These are phyloP conservation scores for Pediacus dermestoides DNA, from an alignment of 2,888 invertebrate species.

Conservation along the genomic window DNA sequence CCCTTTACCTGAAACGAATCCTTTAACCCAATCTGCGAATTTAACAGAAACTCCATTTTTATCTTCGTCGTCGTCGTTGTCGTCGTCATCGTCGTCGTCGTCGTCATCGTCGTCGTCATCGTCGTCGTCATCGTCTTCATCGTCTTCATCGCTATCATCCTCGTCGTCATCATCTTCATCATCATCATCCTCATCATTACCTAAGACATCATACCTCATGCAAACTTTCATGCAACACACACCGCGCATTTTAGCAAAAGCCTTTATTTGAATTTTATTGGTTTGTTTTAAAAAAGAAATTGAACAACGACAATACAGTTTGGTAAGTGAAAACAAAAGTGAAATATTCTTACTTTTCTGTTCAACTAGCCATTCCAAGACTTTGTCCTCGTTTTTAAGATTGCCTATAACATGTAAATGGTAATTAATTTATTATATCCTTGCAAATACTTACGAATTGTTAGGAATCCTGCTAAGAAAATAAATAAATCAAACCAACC, in stretches of 20 bases:
- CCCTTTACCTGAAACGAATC: constrained; percentile 45
- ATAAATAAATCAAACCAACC: constrained; percentile 14
- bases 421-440: constrained; percentile 4
- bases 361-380: constrained; percentile 92
- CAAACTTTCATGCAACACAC: constrained; percentile 46
- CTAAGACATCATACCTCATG: constrained; percentile 50
- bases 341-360: constrained; percentile 90
- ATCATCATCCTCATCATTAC: constrained; percentile 47
- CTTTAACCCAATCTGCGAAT: constrained; percentile 39
- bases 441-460: constrained; percentile 19
- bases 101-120: constrained; percentile 48
- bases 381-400: constrained; percentile 91
- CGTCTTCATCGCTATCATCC: constrained; percentile 50
- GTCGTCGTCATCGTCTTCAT: constrained; percentile 55
- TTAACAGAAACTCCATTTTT: constrained; percentile 32
- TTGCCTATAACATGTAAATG: constrained; percentile 69
- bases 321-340: constrained; percentile 1
- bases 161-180: constrained; percentile 42
- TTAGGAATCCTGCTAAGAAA: constrained; percentile 19
- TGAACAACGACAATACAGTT: constrained; percentile 7
- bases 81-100: constrained; percentile 51
- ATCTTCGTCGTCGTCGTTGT: constrained; percentile 43
- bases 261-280: constrained; percentile 17
- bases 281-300: constrained; percentile 12
- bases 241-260: constrained; percentile 28